A percentile compares a stretch with the other conserved stretches of the same genome.
Evolutionary conservation across 2,113 vertebrate species (phyloP).

Genomic region (Datnioides undecimradiatus): DNA sequence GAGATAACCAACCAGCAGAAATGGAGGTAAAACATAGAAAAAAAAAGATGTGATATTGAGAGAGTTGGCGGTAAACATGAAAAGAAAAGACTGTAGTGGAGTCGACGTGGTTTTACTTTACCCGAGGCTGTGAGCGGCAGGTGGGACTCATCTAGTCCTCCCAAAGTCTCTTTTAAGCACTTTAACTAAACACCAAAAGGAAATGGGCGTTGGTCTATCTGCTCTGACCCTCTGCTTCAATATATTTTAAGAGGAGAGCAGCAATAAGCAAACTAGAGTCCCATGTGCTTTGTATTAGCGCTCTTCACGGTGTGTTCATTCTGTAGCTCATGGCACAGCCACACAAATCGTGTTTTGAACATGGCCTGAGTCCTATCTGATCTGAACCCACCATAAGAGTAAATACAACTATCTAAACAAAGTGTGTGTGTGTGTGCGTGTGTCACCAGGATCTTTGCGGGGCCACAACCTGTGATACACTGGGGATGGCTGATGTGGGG

Average conservation of each 20-base stretch:
- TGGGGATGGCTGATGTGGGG: constrained; percentile 98
- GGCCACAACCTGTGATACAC: constrained; percentile 93
- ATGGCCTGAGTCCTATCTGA: constrained; percentile 7
- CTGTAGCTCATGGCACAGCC: constrained; percentile 5
- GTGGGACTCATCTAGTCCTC: constrained; percentile 24
- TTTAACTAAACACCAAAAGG: constrained; percentile 38
- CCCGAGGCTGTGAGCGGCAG: constrained; percentile 3
- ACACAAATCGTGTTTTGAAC: constrained; percentile 4
- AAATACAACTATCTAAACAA: too few species aligned
- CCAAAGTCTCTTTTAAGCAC: constrained; percentile 12
- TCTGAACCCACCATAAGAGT: constrained; percentile 1
- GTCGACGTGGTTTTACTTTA: constrained; percentile 6
- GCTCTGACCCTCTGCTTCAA: constrained; percentile 8
- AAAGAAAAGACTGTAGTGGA: neutral
- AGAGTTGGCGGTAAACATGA: neutral
- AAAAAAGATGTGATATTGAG: neutral
- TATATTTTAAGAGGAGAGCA: constrained; percentile 39
- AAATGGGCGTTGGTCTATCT: constrained; percentile 29
- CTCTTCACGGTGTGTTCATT: constrained; percentile 25
- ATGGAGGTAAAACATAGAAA: too few species aligned
- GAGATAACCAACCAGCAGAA: neutral
- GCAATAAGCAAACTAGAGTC: constrained; percentile 31
- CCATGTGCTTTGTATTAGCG: constrained; percentile 54
- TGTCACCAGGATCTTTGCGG: constrained; percentile 92
- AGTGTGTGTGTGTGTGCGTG: constrained; percentile 3